Conservation (phyloP, 2,113 vertebrate species). For the Nothocercus julius region DNA sequence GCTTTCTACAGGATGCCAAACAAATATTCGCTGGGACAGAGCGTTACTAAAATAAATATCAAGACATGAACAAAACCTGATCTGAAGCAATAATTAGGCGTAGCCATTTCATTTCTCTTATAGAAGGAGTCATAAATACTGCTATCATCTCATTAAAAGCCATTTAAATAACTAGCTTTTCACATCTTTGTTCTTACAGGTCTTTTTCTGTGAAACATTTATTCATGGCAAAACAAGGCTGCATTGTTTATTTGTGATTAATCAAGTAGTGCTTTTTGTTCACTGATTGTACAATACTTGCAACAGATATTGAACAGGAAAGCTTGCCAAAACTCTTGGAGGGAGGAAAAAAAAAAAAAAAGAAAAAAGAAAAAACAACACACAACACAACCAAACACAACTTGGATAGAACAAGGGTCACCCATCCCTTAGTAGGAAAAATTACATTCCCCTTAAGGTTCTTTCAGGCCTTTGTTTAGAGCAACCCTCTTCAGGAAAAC, state of each 20-base stretch:
- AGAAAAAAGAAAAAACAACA: no score
- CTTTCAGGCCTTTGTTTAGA: not conserved
- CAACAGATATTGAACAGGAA: not conserved
- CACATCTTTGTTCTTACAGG: not conserved
- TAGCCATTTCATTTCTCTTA: not conserved
- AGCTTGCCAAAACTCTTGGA: not conserved
- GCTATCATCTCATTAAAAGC: not conserved
- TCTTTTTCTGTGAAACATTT: not conserved
- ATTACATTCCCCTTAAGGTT: not conserved
- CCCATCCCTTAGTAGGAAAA: not conserved
- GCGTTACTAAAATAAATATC: slow-evolving; percentile 10
- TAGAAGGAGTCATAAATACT: not conserved
- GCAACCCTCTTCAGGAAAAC: not conserved
- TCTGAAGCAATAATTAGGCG: not conserved
- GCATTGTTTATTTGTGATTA: not conserved
- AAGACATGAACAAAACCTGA: not conserved
- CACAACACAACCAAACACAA: no score
- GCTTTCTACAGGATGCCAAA: not conserved
- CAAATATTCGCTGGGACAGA: not conserved
- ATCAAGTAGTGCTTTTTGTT: not conserved
- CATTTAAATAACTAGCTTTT: not conserved
- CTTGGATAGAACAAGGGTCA: not conserved
- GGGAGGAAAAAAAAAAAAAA: no score
- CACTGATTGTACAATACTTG: not conserved
- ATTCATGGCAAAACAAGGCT: not conserved